These are phyloP conservation scores for Epistrophella euchroma DNA, from an alignment of 2,888 invertebrate species.

Conservation along the genomic window DNA sequence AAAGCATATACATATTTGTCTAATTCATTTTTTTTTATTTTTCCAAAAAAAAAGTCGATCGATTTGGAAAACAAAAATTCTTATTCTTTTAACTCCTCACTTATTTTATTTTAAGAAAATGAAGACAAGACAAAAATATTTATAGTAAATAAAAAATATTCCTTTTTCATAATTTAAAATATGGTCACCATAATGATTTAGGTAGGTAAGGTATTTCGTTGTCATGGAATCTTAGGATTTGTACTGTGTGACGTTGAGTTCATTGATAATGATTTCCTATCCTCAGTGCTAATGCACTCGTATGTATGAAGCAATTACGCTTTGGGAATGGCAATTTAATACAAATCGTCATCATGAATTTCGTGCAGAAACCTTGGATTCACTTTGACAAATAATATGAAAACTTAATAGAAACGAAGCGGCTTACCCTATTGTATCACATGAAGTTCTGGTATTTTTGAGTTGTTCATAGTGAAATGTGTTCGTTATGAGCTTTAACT, in stretches of 20 bases:
- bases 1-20: no score
- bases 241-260: not conserved
- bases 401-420: not conserved
- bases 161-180: not conserved
- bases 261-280: not conserved
- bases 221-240: no score
- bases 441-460: conserved; percentile 58
- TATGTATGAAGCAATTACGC: not conserved
- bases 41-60: no score
- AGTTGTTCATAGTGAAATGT: conserved; percentile 55
- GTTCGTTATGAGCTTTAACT: not conserved
- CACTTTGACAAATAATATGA: not conserved
- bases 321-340: not conserved
- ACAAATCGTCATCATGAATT: not conserved
- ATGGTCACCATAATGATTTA: conserved; percentile 8
- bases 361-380: not conserved
- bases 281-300: no score
- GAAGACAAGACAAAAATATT: no score
- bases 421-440: conserved; percentile 15
- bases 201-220: no score
- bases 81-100: no score
- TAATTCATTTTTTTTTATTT: no score
- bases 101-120: no score
- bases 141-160: no score
- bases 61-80: no score